A percentile compares a stretch with the other conserved stretches of the same genome.
Conservation (phyloP, 2,113 vertebrate genomes). For the Cyanocitta stelleri region DNA sequence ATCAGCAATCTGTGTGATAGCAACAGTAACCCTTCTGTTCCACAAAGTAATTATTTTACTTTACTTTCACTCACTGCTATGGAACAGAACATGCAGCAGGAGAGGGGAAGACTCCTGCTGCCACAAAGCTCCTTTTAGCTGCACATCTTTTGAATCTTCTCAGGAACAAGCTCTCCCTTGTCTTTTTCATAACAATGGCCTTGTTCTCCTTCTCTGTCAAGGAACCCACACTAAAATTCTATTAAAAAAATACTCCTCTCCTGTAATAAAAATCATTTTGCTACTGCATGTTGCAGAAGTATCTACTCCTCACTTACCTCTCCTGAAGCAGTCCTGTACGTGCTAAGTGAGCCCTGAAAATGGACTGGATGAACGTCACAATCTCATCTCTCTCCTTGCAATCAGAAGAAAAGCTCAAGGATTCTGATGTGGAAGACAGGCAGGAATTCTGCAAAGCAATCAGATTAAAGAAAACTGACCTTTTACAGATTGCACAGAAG, state of each 20-base stretch:
- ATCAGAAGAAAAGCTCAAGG: not conserved
- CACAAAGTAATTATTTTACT: not conserved
- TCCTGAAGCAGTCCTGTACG: constrained; percentile 53
- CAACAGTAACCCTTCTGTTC: not conserved
- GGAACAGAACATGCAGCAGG: not conserved
- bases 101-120: not conserved
- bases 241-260: not conserved
- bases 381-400: constrained; percentile 46
- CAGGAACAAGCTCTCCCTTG: not conserved
- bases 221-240: not conserved
- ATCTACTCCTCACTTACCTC: constrained; percentile 62
- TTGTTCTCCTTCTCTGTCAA: not conserved
- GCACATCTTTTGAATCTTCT: not conserved
- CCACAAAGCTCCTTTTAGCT: not conserved
- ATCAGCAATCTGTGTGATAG: not conserved
- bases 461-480: not conserved
- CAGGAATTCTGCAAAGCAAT: constrained; percentile 53
- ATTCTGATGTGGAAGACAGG: not conserved
- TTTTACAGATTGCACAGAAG: not conserved
- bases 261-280: not conserved
- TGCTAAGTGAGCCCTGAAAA: constrained; percentile 81
- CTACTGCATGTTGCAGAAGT: not conserved
- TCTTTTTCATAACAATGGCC: not conserved
- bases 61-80: not conserved
- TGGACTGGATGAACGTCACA: constrained; percentile 77